These are phyloP conservation scores for Lamellibrachia luymesi DNA, from an alignment of 1,140 invertebrate genomes.

Conservation along the genomic window DNA sequence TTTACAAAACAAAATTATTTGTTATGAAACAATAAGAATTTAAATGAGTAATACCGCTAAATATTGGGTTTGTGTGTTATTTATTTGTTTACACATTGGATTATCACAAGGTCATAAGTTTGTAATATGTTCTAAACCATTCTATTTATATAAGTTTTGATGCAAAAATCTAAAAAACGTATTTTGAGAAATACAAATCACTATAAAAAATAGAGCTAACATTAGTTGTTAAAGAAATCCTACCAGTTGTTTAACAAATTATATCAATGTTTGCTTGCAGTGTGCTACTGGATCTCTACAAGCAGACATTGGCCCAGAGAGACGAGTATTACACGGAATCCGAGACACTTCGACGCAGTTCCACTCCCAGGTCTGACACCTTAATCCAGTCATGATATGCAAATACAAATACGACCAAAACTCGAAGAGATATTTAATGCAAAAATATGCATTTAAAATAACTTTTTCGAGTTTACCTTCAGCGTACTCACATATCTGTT, in stretches of 20 bases:
- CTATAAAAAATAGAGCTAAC: not conserved
- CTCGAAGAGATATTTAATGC: not conserved
- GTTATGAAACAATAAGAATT: no score
- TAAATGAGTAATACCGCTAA: not conserved
- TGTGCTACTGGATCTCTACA: slow-evolving; percentile 47
- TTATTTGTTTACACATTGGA: not conserved
- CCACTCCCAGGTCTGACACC: slow-evolving; percentile 49
- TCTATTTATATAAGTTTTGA: not conserved
- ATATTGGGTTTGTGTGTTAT: not conserved
- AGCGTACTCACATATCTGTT: not conserved
- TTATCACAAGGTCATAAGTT: not conserved
- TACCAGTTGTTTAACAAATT: no score
- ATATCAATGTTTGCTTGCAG: slow-evolving; percentile 31
- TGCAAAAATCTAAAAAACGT: not conserved
- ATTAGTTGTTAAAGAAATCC: not conserved
- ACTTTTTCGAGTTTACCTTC: not conserved
- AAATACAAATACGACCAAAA: not conserved
- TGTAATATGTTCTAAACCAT: no score
- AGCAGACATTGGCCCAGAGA: slow-evolving; percentile 51
- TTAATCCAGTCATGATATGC: not conserved
- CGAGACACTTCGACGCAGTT: slow-evolving; percentile 47
- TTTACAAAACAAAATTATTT: not conserved
- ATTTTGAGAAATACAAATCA: not conserved
- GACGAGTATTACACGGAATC: slow-evolving; percentile 54
- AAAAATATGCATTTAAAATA: not conserved